Base-by-base conservation (phyloP, 2,888 invertebrate species). In the Drosophila anceps region DNA sequence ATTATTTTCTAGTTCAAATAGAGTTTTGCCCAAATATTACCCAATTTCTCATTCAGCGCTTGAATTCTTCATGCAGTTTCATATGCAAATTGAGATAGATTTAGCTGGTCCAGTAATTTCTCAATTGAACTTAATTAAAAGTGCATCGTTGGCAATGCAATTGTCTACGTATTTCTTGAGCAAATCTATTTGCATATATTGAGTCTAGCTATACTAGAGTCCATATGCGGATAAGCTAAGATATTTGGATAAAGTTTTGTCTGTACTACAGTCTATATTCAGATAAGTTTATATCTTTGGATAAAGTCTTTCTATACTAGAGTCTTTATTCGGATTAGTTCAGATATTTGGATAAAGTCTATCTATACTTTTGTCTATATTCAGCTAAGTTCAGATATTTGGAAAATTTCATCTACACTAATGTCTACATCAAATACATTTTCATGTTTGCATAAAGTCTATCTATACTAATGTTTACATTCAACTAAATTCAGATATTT, bases 121-220 rank as follows among this genome's bases (percentile, higher is more conserved):
- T 31, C 43, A 57, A 57, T 57, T 57, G 57, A 67, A 57, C 57
- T 57, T 57, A 57, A 57, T 57, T 57, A 57, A 57, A 43, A 57
- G 41, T 57, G 57, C 57, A 57, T 39, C 27, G 31, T n/a, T 27
- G 29, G 35, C 44, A 58, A 15, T 43, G 43, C 29, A 29, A n/a
- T 39, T 27, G 39, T 39, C 27, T 54, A 37, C 10, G 54, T 39
- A 39, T 39, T 54, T 18, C n/a, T 9, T n/a, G 50, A 39, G 39
- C 27, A 39, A 39, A 18, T 8, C 54, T 35, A 35, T 20, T 53
- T 53, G 15, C 51, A 51, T 51, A 35, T 51, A 35, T 9, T n/a
- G n/a, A 20, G 50, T n/a, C 46, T 46, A 29, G 9, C 24, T 46
- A 46, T 48, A 15, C 15, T 7, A 41, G 9, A 24, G 12, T n/a